Conservation (phyloP, 2,888 invertebrate genomes). For the Hyles lineata region DNA sequence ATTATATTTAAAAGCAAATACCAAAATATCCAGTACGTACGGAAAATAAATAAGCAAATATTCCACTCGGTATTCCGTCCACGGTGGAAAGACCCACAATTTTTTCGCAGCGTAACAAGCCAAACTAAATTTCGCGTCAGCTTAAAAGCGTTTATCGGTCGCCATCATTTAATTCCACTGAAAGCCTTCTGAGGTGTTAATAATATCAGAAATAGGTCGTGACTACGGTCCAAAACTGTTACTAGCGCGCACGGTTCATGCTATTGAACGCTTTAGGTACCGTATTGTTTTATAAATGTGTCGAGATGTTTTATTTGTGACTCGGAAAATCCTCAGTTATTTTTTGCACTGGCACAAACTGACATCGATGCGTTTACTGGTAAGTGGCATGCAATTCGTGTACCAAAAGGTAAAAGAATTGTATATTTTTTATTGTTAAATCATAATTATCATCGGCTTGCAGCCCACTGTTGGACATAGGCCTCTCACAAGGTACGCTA, state of each 20-base stretch:
- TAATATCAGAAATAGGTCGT: constrained; percentile 51
- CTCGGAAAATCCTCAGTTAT: neutral
- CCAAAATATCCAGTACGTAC: neutral
- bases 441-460: too few relatives aligned
- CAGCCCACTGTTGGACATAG: too few relatives aligned
- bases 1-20: neutral
- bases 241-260: neutral
- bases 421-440: too few relatives aligned
- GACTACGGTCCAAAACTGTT: constrained; percentile 39
- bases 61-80: neutral
- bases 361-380: too few relatives aligned
- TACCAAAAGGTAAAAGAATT: too few relatives aligned
- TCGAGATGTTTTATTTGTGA: neutral
- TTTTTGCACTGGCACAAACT: neutral
- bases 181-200: constrained; percentile 50
- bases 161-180: constrained; percentile 51
- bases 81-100: neutral
- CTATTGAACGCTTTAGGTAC: neutral
- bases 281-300: neutral
- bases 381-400: too few relatives aligned
- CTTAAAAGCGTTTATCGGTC: constrained; percentile 60
- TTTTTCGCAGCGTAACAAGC: constrained; percentile 33
- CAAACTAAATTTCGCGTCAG: constrained; percentile 49
- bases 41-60: constrained; percentile 10
- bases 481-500: too few relatives aligned